Evolutionary conservation across 2,888 invertebrate genomes (phyloP).

Genomic region (Selenia dentaria): DNA sequence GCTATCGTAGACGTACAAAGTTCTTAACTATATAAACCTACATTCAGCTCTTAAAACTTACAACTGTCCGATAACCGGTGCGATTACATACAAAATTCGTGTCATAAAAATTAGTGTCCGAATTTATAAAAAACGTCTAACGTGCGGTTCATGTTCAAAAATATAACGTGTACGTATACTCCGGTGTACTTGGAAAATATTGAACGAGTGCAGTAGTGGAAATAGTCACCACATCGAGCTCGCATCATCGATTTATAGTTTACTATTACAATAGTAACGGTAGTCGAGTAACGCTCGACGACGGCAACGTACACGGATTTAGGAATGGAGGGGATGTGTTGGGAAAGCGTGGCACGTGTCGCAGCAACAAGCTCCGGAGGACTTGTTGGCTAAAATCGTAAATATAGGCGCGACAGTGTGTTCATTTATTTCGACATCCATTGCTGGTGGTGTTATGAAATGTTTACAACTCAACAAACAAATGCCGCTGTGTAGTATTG

Average conservation of each 20-base stretch:
- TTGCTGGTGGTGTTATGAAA: too few species aligned
- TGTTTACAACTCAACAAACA: too few species aligned
- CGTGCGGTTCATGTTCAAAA: slow-evolving; percentile 71
- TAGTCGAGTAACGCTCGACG: slow-evolving; percentile 12
- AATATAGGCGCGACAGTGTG: too few species aligned
- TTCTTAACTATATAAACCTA: slow-evolving; percentile 72
- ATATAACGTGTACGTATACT: slow-evolving; percentile 66
- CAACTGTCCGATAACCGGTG: slow-evolving; percentile 75
- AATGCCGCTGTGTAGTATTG: too few species aligned
- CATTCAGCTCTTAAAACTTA: slow-evolving; percentile 74
- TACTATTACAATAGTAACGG: slow-evolving; percentile 28
- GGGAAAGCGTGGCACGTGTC: too few species aligned
- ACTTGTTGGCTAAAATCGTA: too few species aligned
- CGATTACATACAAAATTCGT: slow-evolving; percentile 77
- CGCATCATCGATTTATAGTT: slow-evolving; percentile 52
- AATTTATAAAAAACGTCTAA: slow-evolving; percentile 70
- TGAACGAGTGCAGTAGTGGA: slow-evolving; percentile 77
- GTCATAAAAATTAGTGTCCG: slow-evolving; percentile 73
- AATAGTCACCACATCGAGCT: slow-evolving; percentile 62
- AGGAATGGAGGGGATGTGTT: too few species aligned
- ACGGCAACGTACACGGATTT: too few species aligned
- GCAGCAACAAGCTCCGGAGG: too few species aligned
- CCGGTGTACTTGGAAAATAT: slow-evolving; percentile 65
- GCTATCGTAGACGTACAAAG: slow-evolving; percentile 76
- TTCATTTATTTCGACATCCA: too few species aligned